These are phyloP conservation scores for Platanista minor DNA, from an alignment of 2,113 vertebrate genomes.

Conservation along the genomic window DNA sequence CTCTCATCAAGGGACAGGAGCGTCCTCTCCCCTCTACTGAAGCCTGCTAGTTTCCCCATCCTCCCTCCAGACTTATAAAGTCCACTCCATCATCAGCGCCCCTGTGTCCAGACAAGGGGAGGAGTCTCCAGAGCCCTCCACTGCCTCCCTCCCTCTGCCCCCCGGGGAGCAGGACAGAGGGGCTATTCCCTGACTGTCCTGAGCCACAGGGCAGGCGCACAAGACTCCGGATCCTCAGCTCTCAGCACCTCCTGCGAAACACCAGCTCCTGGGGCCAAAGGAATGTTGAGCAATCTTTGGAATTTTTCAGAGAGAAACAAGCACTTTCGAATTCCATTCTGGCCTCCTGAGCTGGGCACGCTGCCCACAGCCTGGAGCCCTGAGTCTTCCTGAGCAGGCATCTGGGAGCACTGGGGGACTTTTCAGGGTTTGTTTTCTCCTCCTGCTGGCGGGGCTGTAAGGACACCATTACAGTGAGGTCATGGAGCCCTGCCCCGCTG, in stretches of 20 bases:
- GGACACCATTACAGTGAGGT: slow-evolving; percentile 62
- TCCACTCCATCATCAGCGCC: neutral
- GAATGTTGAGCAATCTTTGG: slow-evolving; percentile 74
- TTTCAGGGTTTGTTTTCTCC: slow-evolving; percentile 65
- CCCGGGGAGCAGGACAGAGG: neutral
- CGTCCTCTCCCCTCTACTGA: neutral
- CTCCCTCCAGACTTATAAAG: neutral
- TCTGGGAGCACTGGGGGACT: slow-evolving; percentile 39
- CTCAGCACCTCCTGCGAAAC: slow-evolving; percentile 52
- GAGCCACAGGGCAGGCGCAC: neutral
- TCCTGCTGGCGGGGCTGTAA: slow-evolving; percentile 40
- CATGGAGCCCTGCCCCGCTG: slow-evolving; percentile 52
- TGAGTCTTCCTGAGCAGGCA: slow-evolving; percentile 11
- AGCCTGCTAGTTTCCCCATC: neutral
- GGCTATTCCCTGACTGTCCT: neutral
- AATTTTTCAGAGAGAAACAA: slow-evolving; percentile 67
- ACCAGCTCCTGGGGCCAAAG: slow-evolving; percentile 51
- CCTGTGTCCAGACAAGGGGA: neutral
- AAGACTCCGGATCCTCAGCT: neutral
- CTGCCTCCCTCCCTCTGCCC: rapidly evolving
- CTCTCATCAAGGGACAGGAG: neutral
- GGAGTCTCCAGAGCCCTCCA: neutral
- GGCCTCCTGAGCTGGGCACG: slow-evolving; percentile 55
- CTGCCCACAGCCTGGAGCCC: slow-evolving; percentile 28
- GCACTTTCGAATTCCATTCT: slow-evolving; percentile 69